phyloP scores from a whole-genome alignment of 2,888 invertebrate genomes.

The Drosophila flavopinicola region DNA sequence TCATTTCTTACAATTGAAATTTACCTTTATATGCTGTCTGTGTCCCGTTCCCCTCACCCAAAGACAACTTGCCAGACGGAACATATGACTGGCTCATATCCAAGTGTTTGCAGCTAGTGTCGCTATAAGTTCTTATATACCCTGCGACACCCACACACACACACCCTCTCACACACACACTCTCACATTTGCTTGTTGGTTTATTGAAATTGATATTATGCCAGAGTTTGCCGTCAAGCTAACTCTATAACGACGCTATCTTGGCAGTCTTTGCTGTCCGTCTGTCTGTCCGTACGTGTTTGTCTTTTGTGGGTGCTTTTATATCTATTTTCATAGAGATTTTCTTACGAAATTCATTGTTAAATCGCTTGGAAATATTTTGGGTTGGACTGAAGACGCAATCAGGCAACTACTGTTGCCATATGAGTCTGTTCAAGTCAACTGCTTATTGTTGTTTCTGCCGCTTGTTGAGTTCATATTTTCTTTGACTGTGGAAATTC shows the following conservation, averaged over 20 bases:
- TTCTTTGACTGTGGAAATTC: conserved; percentile 45
- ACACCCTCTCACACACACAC: background rate
- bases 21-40: conserved; percentile 56
- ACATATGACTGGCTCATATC: conserved; percentile 34
- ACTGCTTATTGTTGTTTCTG: conserved; percentile 16
- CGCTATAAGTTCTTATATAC: conserved; percentile 36
- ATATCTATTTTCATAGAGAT: conserved; percentile 60
- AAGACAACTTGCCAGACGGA: conserved; percentile 8
- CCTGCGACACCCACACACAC: background rate
- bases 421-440: conserved; percentile 47
- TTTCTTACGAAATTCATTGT: conserved; percentile 62
- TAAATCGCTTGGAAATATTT: conserved; percentile 73
- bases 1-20: conserved; percentile 50
- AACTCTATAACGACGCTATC: conserved; percentile 46
- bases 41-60: too few relatives aligned
- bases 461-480: conserved; percentile 37
- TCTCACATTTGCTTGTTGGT: conserved; percentile 70
- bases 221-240: conserved; percentile 45
- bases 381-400: conserved; percentile 20
- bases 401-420: conserved; percentile 27
- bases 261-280: conserved; percentile 15
- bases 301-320: conserved; percentile 50
- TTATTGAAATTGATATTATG: conserved; percentile 77
- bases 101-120: conserved; percentile 22
- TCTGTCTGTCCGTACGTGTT: conserved; percentile 18